Evolutionary conservation across 1,140 invertebrate species (phyloP).

Genomic region (Dendrolimus kikuchii): DNA sequence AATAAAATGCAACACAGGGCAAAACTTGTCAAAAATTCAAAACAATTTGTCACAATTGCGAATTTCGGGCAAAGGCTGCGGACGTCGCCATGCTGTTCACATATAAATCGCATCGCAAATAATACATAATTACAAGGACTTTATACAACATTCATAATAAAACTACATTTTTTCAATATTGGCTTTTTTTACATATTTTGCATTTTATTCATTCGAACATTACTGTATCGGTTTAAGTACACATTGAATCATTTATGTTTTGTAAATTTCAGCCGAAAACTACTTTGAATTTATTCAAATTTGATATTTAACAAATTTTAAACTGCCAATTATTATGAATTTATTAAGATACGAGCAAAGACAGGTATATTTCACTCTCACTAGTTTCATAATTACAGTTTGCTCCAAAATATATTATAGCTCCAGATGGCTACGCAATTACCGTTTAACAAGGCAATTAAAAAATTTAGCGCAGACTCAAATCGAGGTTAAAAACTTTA

Average conservation of each 20-base stretch:
- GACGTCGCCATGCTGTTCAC: background rate
- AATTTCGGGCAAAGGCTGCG: constrained; percentile 3
- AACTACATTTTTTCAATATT: constrained; percentile 3
- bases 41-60: constrained; percentile 17
- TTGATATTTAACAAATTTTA: background rate
- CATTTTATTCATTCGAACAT: constrained; percentile 48
- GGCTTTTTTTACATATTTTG: constrained; percentile 15
- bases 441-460: too few species aligned
- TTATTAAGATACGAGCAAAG: too few species aligned
- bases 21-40: constrained; percentile 28
- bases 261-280: too few species aligned
- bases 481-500: too few species aligned
- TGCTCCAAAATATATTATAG: too few species aligned
- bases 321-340: constrained; percentile 7
- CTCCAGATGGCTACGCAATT: too few species aligned
- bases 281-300: background rate
- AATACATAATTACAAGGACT: constrained; percentile 8
- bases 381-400: too few species aligned
- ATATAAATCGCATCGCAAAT: constrained; percentile 1
- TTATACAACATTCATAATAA: constrained; percentile 2
- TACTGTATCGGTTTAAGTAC: constrained; percentile 21
- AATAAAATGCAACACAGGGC: constrained; percentile 53
- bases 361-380: too few species aligned
- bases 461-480: too few species aligned
- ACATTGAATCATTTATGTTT: too few species aligned